These are phyloP conservation scores for Subacronicta megacephala DNA, from an alignment of 2,888 invertebrate genomes.

Conservation along the genomic window DNA sequence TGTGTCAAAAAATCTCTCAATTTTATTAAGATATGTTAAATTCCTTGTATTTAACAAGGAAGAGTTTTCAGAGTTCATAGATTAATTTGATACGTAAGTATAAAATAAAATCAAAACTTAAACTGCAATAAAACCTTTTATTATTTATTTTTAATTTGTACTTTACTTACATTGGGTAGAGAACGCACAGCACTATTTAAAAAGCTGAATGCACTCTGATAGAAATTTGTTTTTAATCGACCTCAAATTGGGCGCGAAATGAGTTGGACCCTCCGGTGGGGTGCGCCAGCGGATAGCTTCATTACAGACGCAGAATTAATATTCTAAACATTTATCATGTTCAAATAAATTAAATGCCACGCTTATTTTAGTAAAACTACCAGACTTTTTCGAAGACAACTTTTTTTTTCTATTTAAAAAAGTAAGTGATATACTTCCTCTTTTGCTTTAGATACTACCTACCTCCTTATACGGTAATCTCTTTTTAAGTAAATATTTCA, in stretches of 20 bases:
- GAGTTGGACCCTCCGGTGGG: slow-evolving; percentile 79
- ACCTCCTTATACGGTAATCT: no score
- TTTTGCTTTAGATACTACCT: no score
- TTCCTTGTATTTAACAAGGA: no score
- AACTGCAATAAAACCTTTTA: no score
- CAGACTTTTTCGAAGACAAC: not conserved
- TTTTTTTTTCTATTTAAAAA: not conserved
- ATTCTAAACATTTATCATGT: slow-evolving; percentile 51
- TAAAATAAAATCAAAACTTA: no score
- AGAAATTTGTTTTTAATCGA: slow-evolving; percentile 89
- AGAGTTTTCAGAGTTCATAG: no score
- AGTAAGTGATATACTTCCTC: no score
- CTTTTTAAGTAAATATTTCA: no score
- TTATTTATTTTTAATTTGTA: not conserved
- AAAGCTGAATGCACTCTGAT: slow-evolving; percentile 83
- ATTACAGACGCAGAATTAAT: slow-evolving; percentile 81
- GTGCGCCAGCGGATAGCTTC: slow-evolving; percentile 75
- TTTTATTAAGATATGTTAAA: no score
- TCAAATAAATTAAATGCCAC: slow-evolving; percentile 30
- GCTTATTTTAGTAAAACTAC: slow-evolving; percentile 13
- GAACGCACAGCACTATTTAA: slow-evolving; percentile 69
- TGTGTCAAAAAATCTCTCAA: no score
- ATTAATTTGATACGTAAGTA: no score
- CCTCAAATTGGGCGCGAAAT: slow-evolving; percentile 90
- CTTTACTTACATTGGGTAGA: slow-evolving; percentile 15